Evolutionary conservation across 2,888 invertebrate species (phyloP), one percentile per base, ranked within the genome.

Genomic region (Cataglyphis livida): DNA sequence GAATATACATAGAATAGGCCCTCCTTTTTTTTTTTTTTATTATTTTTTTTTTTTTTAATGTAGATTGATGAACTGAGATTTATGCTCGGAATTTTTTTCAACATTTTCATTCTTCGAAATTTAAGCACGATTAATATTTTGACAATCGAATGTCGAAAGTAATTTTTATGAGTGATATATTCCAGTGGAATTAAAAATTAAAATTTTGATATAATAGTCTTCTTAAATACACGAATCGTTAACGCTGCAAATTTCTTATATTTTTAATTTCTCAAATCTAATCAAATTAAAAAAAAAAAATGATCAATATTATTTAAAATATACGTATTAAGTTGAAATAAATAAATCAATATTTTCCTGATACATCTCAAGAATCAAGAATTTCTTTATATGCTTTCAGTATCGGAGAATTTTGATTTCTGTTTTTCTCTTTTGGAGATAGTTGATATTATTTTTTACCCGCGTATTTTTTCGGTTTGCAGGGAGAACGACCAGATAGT

Each of bases 401-500:
- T 32, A 18, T 6, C 0, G 7, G 7, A 5, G 18, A 61, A 6
- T 1, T 61, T 18, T 61, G 18, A 2, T 1, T 28, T 28, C n/a
- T 44, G 62, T 6, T 3, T 18, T 3, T 38, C 15, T 25, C 15
- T 38, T 18, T 51, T 25, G 25, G 25, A 6, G 3, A 0, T 12
- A 71, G 2, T 7, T 62, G 12, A 21, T 61, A 79, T 71, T 18
- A 18, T 51, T n/a, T 18, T 48, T 18, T 28, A 28, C 28, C 21
- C 41, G 25, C 25, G n/a, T 18, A 7, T 48, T 71, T 79, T 15
- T 48, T 44, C 28, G 57, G 38, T 62, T 89, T 95, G 18, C 95
- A 97, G 97, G 84, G 97, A 97, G 89, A 96, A 96, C 83, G 95
- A 96, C 73, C 96, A 97, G 93, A 97, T 97, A 64, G 96, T 97